These are phyloP conservation scores for Hyaena hyaena DNA, from an alignment of 2,113 vertebrate species.

Conservation along the genomic window DNA sequence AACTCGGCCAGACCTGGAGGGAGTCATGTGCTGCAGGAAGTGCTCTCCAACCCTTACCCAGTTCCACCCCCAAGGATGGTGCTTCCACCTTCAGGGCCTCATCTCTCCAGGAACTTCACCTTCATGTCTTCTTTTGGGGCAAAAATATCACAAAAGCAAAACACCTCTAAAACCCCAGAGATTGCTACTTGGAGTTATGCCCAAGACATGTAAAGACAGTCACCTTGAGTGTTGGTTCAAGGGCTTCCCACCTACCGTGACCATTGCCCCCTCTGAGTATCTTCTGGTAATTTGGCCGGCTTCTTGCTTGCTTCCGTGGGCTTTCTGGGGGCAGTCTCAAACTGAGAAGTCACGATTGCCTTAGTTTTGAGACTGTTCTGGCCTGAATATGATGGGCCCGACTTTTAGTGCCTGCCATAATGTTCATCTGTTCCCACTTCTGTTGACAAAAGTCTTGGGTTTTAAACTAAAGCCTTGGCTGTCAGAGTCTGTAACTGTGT, in stretches of 20 bases:
- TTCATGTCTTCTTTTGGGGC: background rate
- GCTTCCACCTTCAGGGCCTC: background rate
- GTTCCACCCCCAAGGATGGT: background rate
- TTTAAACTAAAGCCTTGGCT: conserved; percentile 1
- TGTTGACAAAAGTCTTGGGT: conserved; percentile 40
- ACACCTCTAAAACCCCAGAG: conserved; percentile 33
- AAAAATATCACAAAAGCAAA: background rate
- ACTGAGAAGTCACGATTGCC: conserved; percentile 51
- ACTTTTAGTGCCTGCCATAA: background rate
- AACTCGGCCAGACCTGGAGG: background rate
- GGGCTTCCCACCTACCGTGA: background rate
- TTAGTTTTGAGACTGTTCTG: background rate
- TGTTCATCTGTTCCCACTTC: background rate
- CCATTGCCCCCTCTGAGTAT: background rate
- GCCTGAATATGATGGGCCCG: fast-evolving
- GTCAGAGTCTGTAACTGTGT: background rate
- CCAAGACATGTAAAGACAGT: conserved; percentile 40
- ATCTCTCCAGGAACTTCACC: background rate
- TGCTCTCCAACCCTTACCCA: conserved; percentile 16
- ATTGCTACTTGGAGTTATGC: conserved; percentile 46
- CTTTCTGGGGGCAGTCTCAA: background rate
- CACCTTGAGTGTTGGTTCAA: background rate
- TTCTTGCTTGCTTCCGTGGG: background rate
- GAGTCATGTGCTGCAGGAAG: background rate
- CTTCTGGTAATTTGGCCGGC: background rate